Conservation (phyloP, 2,888 invertebrate genomes). For the Drosophila ustulata region DNA sequence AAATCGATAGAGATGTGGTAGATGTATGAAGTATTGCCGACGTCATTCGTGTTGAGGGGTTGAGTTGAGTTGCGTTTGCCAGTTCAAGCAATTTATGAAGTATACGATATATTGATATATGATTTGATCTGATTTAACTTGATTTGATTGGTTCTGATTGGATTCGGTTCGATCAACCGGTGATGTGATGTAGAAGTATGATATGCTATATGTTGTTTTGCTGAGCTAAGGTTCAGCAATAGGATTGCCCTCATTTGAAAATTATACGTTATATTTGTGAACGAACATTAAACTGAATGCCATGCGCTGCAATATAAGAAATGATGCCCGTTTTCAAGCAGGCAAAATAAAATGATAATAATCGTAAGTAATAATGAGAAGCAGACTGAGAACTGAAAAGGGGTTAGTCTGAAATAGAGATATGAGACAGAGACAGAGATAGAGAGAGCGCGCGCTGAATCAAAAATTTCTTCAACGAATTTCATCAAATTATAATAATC, state of each 20-base stretch:
- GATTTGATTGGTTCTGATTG: constrained; percentile 29
- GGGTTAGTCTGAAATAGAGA: constrained; percentile 64
- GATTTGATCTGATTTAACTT: constrained; percentile 34
- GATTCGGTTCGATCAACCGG: constrained; percentile 1
- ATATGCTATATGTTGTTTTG: constrained; percentile 46
- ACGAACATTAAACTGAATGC: constrained; percentile 79
- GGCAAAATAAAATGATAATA: constrained; percentile 57
- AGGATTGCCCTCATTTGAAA: constrained; percentile 46
- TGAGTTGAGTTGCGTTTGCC: constrained; percentile 58
- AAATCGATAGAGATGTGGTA: constrained; percentile 44
- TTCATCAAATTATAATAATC: constrained; percentile 9
- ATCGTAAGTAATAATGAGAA: constrained; percentile 65
- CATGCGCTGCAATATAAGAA: constrained; percentile 80
- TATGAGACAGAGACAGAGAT: constrained; percentile 29
- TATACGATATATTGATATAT: constrained; percentile 29
- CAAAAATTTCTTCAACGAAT: constrained; percentile 59
- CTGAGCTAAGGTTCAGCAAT: constrained; percentile 60
- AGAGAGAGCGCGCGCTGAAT: constrained; percentile 61
- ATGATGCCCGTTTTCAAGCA: constrained; percentile 51
- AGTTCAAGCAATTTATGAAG: constrained; percentile 59
- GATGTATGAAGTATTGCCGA: constrained; percentile 72
- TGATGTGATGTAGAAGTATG: constrained; percentile 35
- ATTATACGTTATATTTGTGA: constrained; percentile 58
- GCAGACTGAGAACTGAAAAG: constrained; percentile 34
- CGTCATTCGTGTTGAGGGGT: constrained; percentile 83